Evolutionary conservation across 2,888 invertebrate genomes (phyloP), one percentile per base, ranked within the genome.

Genomic region (Drosophila engyochracea): DNA sequence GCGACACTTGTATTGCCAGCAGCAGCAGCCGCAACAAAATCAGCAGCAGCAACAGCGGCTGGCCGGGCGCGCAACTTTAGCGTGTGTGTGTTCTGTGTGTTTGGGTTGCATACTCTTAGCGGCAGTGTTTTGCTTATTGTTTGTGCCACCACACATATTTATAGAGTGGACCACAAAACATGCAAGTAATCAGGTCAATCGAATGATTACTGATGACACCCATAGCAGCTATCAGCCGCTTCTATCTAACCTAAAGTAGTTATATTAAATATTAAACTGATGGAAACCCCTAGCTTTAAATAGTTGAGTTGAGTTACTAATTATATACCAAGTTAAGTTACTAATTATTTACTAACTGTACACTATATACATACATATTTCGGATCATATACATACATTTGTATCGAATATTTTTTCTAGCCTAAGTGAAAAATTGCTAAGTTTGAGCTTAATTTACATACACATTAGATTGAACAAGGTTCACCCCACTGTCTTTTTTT

Each of bases 101-200:
- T 47, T 76, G 74, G 69, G 62, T 69, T 71, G 77, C 81, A 76
- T 66, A 67, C 60, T 74, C 59, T 60, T 60, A 65, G 54, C 67
- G 74, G 57, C 82, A 71, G 65, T 79, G 79, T 73, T 82, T 77
- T 52, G 66, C 73, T 79, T 79, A 79, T 79, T 82, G 82, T 74
- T 87, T 74, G 73, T 81, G 68, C 70, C 78, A 81, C 77, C 77
- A 76, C 69, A 79, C 61, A 70, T 88, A 85, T 90, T 85, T 90
- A 85, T 85, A 85, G 85, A 85, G 85, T 85, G 85, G 85, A 85
- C 85, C 79, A 59, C 49, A 74, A 67, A 53, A 37, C 70, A 72
- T 39, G 31, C 68, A 49, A 53, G 63, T 89, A 90, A 90, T 90
- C 90, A 86, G 85, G 90, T 85, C 90, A 90, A 90, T 82, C 79